These are phyloP conservation scores for Eupsilia transversa DNA, from an alignment of 2,888 invertebrate genomes.

Conservation along the genomic window DNA sequence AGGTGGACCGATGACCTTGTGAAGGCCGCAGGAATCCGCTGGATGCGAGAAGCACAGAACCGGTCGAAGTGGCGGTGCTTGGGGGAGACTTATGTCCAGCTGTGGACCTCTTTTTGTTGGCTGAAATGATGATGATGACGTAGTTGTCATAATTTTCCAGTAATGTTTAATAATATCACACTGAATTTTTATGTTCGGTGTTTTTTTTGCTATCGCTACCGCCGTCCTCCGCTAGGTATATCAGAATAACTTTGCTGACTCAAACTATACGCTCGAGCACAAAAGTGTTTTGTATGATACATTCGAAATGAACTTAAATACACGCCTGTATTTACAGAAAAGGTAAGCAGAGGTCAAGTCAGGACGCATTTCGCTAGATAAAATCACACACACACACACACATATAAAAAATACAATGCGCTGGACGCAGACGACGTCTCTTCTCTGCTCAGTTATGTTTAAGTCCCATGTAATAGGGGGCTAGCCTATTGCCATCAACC, in stretches of 20 bases:
- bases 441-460: no score
- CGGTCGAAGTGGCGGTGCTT: no score
- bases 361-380: neutral
- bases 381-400: neutral
- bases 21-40: no score
- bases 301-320: neutral
- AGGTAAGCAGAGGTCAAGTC: neutral
- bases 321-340: no score
- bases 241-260: conserved; percentile 64
- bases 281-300: conserved; percentile 22
- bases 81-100: no score
- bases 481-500: no score
- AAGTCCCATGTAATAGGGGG: neutral
- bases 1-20: no score
- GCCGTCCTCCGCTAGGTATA: conserved; percentile 57
- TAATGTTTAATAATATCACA: neutral
- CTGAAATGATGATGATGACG: no score
- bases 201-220: conserved; percentile 62
- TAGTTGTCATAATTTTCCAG: neutral
- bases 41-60: no score
- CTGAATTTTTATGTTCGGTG: neutral
- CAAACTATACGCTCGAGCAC: conserved; percentile 31
- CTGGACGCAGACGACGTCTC: no score
- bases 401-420: no score
- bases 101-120: no score